These are phyloP conservation scores for Helleia helle DNA, from an alignment of 2,888 invertebrate genomes.

Conservation along the genomic window DNA sequence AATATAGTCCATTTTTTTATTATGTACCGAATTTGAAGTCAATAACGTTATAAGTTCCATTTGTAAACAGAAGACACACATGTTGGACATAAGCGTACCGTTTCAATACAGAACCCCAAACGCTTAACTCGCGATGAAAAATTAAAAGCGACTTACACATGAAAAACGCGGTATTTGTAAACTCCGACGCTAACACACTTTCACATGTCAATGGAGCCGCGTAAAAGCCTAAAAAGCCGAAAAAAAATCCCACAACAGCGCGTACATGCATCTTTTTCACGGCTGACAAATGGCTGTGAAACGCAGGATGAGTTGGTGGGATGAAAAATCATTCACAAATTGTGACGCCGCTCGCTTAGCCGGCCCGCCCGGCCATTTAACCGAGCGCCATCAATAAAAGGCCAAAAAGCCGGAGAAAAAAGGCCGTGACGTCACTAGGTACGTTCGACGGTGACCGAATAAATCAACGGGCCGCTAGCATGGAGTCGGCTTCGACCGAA, in stretches of 20 bases:
- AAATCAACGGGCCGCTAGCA: constrained; percentile 59
- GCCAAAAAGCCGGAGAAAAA: constrained; percentile 43
- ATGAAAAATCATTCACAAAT: constrained; percentile 69
- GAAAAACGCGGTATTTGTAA: constrained; percentile 48
- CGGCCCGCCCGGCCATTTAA: constrained; percentile 55
- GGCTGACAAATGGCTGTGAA: constrained; percentile 70
- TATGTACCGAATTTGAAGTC: too few relatives aligned
- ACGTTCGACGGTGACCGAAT: constrained; percentile 61
- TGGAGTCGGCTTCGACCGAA: constrained; percentile 60
- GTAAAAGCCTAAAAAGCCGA: constrained; percentile 68
- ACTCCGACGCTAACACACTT: constrained; percentile 69
- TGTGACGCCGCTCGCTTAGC: constrained; percentile 57
- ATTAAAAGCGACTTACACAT: constrained; percentile 11
- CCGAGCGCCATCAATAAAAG: constrained; percentile 68
- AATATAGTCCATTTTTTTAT: too few relatives aligned
- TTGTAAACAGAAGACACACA: too few relatives aligned
- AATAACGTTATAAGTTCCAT: too few relatives aligned
- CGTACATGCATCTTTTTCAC: constrained; percentile 67
- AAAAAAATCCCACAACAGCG: constrained; percentile 41
- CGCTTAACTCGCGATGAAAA: constrained; percentile 24
- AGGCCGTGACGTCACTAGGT: constrained; percentile 66
- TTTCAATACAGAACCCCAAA: too few relatives aligned
- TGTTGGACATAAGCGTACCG: too few relatives aligned
- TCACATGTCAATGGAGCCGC: constrained; percentile 69
- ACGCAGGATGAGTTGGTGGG: constrained; percentile 57